Base-by-base conservation (phyloP, 2,113 vertebrate genomes). In the Rhabdornis inornatus region DNA sequence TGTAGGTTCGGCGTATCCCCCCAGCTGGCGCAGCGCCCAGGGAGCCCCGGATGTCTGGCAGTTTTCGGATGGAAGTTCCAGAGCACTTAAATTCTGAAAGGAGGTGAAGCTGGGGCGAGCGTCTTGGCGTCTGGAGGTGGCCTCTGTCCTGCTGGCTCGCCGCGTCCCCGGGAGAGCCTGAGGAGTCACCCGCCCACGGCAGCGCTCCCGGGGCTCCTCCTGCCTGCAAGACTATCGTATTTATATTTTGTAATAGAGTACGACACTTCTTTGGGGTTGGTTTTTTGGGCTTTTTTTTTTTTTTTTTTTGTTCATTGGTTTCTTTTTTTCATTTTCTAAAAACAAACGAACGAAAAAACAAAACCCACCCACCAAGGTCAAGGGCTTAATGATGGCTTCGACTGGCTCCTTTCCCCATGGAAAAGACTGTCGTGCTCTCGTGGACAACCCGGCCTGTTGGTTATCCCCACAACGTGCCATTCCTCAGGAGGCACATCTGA, bases 221-320 rank as follows among this genome's bases (percentile, higher is more conserved):
- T 87, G 95, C 97, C 97, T 96, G 97, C 97, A 97, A 97, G 95
- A 97, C 97, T 97, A 96, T 98, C 97, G 98, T 98, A 98, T 98
- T 98, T 98, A 98, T 98, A 98, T 98, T 98, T 98, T 98, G 98
- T 98, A 98, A 98, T 96, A 98, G 97, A 98, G 97, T 96, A 95
- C 85, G 40, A 90, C 93, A 92, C 77, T 95, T 96, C 90, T 88
- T 87, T 20, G 74, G 83, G 85, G 85, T 82, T 74, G 76, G 14
- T 40, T 77, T 79, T 31, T 3, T 6, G 7, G 2, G 6, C 15
- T 6, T 13, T n/a, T 20, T 23, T 22, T 30, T 53, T 55, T 11
- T 35, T 30, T 21, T 40, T 44, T 14, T 55, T 61, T 27, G 31
- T 47, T 92, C 60, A 19, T 60, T 72, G 18, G 10, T 70, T 53